Evolutionary conservation across 2,888 invertebrate genomes (phyloP).

Genomic region (Apamea sordens): DNA sequence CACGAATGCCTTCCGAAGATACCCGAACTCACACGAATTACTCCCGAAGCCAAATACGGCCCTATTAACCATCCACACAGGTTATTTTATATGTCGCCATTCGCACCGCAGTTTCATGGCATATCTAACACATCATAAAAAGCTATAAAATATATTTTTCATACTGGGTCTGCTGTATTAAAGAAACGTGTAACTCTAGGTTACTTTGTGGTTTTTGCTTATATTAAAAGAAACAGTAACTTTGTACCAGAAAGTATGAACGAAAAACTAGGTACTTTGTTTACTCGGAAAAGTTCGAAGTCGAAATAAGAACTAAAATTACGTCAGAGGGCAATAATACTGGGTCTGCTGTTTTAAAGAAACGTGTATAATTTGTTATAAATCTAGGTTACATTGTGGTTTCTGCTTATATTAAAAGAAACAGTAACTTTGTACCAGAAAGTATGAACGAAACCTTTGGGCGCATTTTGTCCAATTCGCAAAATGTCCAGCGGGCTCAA

Average conservation of each 20-base stretch:
- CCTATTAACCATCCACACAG: slow-evolving; percentile 38
- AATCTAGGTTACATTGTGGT: background rate
- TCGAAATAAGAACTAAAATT: background rate
- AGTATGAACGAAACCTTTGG: too few relatives aligned
- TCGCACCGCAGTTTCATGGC: slow-evolving; percentile 43
- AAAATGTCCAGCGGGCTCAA: too few relatives aligned
- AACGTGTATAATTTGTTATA: too few relatives aligned
- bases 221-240: background rate
- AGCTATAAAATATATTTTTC: slow-evolving; percentile 53
- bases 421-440: background rate
- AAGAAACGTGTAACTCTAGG: background rate
- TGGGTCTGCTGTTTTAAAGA: background rate
- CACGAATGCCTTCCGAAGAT: background rate
- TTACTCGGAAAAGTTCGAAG: too few relatives aligned
- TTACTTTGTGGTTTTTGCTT: background rate
- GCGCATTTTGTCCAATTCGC: too few relatives aligned
- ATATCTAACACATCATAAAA: slow-evolving; percentile 70
- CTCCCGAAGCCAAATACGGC: background rate
- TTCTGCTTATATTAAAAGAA: background rate
- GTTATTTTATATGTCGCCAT: slow-evolving; percentile 41
- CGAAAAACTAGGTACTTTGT: background rate
- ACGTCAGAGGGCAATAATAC: background rate
- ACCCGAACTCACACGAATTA: background rate
- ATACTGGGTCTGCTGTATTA: slow-evolving; percentile 12
- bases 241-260: background rate